phyloP scores from a whole-genome alignment of 2,888 invertebrate genomes.

The Saturnia japonica region DNA sequence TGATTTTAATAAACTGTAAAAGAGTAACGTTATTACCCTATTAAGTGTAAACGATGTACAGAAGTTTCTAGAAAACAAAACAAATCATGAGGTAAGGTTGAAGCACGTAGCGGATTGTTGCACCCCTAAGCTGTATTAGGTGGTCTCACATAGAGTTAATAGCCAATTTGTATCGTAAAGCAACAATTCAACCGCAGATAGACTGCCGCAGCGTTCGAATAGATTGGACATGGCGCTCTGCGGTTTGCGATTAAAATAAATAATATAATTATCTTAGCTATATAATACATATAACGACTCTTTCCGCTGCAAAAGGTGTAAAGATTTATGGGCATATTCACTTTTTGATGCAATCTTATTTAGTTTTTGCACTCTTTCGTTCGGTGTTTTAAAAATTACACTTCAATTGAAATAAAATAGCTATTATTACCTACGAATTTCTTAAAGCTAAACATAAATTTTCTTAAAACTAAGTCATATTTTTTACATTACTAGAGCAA shows the following conservation, averaged over 20 bases:
- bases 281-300: too few species aligned
- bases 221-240: slow-evolving; percentile 13
- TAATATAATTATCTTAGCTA: neutral
- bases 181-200: slow-evolving; percentile 32
- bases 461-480: too few species aligned
- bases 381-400: too few species aligned
- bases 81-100: neutral
- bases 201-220: slow-evolving; percentile 22
- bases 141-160: slow-evolving; percentile 35
- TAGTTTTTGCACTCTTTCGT: too few species aligned
- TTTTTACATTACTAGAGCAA: too few species aligned
- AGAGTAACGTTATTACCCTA: neutral
- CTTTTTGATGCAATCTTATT: too few species aligned
- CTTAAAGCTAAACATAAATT: too few species aligned
- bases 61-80: neutral
- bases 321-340: too few species aligned
- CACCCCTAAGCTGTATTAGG: slow-evolving; percentile 30
- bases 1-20: neutral
- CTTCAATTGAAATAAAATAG: too few species aligned
- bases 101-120: slow-evolving; percentile 26
- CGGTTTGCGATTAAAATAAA: slow-evolving; percentile 1
- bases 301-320: too few species aligned
- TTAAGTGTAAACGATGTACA: neutral
- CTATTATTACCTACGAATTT: too few species aligned
- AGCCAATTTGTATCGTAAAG: slow-evolving; percentile 52